These are phyloP conservation scores for Actinopyga echinites DNA, from an alignment of 53 echinoderm and acorn worm genomes.

Conservation along the genomic window DNA sequence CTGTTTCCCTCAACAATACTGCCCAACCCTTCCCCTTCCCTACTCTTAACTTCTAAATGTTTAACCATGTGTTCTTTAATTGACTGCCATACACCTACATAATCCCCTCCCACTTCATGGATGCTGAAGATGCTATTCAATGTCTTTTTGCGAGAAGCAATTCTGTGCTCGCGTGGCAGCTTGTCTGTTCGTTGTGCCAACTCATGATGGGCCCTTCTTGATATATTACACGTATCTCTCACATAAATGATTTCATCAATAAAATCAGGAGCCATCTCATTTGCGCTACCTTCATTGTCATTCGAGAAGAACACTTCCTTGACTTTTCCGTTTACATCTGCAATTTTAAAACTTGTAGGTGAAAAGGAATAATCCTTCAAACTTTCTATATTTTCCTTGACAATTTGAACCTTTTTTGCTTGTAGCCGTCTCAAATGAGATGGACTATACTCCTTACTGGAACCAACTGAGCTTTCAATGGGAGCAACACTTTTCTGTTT, in stretches of 20 bases:
- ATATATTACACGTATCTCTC: background rate
- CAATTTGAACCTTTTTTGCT: no score
- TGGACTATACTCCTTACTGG: no score
- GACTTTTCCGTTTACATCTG: no score
- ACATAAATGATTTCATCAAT: background rate
- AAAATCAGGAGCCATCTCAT: background rate
- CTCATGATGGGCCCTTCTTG: background rate
- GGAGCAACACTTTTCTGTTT: no score
- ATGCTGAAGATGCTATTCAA: background rate
- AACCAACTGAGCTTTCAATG: no score
- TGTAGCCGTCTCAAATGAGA: no score
- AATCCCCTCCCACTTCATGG: background rate
- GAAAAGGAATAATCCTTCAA: no score
- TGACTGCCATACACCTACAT: conserved; percentile 1
- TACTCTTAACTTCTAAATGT: no score
- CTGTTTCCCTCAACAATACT: background rate
- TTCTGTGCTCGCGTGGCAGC: background rate
- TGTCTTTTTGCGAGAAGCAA: background rate
- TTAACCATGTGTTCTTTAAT: background rate
- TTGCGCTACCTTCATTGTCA: background rate
- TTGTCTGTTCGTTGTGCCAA: background rate
- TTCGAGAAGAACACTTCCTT: no score
- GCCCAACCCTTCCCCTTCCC: no score
- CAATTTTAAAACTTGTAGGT: no score
- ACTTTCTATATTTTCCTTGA: no score